These are phyloP conservation scores for Spea bombifrons DNA, from an alignment of 2,113 vertebrate genomes.

Conservation along the genomic window DNA sequence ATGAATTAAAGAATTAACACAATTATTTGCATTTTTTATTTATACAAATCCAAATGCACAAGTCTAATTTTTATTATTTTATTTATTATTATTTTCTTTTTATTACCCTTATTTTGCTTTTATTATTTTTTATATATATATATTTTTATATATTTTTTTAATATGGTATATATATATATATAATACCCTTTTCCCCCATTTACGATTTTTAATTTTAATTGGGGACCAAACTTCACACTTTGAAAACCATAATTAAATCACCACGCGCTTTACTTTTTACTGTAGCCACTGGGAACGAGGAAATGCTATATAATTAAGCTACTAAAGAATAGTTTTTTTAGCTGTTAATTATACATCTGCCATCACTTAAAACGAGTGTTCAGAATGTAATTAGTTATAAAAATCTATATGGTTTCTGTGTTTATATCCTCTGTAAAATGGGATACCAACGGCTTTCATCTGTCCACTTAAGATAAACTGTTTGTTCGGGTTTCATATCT, in stretches of 20 bases:
- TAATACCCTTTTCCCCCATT: not conserved
- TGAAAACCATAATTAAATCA: slow-evolving; percentile 27
- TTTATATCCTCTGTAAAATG: slow-evolving; percentile 23
- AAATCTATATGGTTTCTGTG: not conserved
- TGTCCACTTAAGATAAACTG: slow-evolving; percentile 29
- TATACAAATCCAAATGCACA: too few relatives aligned
- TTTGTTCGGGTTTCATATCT: slow-evolving; percentile 2
- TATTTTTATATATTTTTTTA: too few relatives aligned
- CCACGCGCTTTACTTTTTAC: slow-evolving; percentile 20
- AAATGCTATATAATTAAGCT: slow-evolving; percentile 30
- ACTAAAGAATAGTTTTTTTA: slow-evolving; percentile 33
- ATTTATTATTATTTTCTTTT: too few relatives aligned
- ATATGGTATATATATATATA: not conserved
- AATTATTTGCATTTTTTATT: too few relatives aligned
- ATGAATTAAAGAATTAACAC: too few relatives aligned
- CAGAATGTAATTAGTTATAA: slow-evolving; percentile 24
- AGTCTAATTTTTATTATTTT: too few relatives aligned
- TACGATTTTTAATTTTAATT: not conserved
- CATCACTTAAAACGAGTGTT: slow-evolving; percentile 10
- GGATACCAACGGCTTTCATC: slow-evolving; percentile 21
- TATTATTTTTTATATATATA: too few relatives aligned
- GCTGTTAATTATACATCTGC: slow-evolving; percentile 36
- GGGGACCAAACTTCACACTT: slow-evolving; percentile 9
- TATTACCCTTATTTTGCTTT: too few relatives aligned
- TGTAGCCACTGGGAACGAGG: not conserved